Evolutionary conservation across 2,888 invertebrate genomes (phyloP), one percentile per base, ranked within the genome.

Genomic region (Caenorhabditis sp.): DNA sequence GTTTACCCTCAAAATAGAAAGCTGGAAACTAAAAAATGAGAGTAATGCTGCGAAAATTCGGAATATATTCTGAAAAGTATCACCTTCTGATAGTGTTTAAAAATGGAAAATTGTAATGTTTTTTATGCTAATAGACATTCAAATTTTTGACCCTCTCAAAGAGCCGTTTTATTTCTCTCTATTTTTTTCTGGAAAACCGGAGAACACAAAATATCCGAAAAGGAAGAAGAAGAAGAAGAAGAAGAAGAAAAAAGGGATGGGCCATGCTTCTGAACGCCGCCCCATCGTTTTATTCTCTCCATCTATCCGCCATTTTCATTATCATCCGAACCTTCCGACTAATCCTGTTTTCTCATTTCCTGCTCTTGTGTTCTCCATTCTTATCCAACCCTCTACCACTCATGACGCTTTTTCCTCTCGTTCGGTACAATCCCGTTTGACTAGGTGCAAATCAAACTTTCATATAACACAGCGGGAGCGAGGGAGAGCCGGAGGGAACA

Each of bases 301-400:
- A 11, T 18, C 4, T 32, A 6, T 13, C 13, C 40, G 6, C 40
- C 6, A 6, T 56, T 32, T 56, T 56, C 32, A 56, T 56, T 56
- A 32, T 56, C 32, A 56, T 56, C 56, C 56, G n/a, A 56, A 32
- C 74, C 51, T 37, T 37, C 58, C 56, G 44, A 58, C 56, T 56
- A 64, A 72, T 72, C 64, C 51, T 60, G 22, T 67, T 64, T 64
- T 56, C 51, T 4, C 51, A 51, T 56, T 62, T 72, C 44, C 26
- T 20, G 47, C 18, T 58, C 68, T 50, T 22, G 28, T 26, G 51
- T 53, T 50, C 56, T 35, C 18, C 35, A 37, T 44, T 61, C 26
- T 40, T 35, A 53, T 72, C 35, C 40, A 22, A 53, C 62, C 58
- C n/a, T n/a, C n/a, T n/a, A n/a, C n/a, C 65, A 60, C 65, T 67